Evolutionary conservation across 1,140 invertebrate genomes (phyloP), one percentile per base, ranked within the genome.

Genomic region (Pentalonia nigronervosa): DNA sequence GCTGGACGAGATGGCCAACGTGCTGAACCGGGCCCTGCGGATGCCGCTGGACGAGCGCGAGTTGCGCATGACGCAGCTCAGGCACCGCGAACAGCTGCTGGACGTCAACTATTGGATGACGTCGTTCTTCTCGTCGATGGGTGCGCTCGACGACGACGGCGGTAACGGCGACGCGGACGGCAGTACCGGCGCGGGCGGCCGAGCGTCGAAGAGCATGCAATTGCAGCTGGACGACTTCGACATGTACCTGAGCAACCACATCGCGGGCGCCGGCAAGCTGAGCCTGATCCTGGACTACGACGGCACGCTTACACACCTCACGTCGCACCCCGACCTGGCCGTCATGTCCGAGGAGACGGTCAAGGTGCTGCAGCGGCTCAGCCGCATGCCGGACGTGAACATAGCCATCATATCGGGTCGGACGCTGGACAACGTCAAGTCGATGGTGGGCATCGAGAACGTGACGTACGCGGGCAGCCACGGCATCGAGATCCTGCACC

Each of bases 391-490:
- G 0, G 98, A 98, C 95, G 97, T 98, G 6, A 98, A 98, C 94
- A 98, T 98, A 94, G 97, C 98, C 30, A 97, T 99, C 94, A 97
- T 98, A 81, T 98, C 98, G 8, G 98, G 98, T 36, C 96, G 98
- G 93, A 98, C 97, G 94, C 97, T 98, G 30, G 97, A 98, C 94
- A 98, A 98, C 95, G 98, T 98, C 0, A 98, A 98, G 94, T 96
- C 97, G 94, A 98, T 98, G 98, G 97, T 99, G 50, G 98, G 98
- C 7, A 98, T 98, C 94, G 97, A 98, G 94, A 97, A 97, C 90
- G 98, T 98, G 36, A 99, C 98, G 0, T 98, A 98, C 95, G 98
- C 98, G 4, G 98, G 98, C 34, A 98, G 97, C 95, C 98, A 98
- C 95, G 98, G 98, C 21, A 95, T 99, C 89, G 98, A 98, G 95